A percentile compares a stretch with the other conserved stretches of the same genome.
These are phyloP conservation scores for Mactra quadrangularis DNA, from an alignment of 1,140 invertebrate species.

Conservation along the genomic window DNA sequence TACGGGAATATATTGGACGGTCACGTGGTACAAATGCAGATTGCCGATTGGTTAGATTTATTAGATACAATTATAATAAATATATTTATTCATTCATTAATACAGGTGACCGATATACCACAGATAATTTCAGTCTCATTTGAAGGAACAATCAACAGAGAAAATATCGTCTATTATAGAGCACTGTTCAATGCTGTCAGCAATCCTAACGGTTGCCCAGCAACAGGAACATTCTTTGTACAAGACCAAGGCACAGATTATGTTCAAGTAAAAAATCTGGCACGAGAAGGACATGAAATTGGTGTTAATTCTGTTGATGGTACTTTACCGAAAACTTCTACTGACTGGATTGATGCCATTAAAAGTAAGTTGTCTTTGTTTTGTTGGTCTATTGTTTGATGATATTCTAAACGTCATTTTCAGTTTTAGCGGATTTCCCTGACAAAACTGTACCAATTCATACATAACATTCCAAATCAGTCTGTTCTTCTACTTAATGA, in stretches of 20 bases:
- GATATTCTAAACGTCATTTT: background rate
- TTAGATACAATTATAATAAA: no score
- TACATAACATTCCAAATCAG: no score
- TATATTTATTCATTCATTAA: no score
- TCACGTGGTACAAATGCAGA: no score
- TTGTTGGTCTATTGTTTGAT: background rate
- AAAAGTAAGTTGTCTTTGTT: conserved; percentile 59
- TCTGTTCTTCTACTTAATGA: background rate
- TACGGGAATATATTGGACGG: no score
- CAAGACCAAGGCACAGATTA: conserved; percentile 92
- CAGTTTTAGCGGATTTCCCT: no score
- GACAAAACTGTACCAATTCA: no score
- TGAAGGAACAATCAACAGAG: conserved; percentile 29
- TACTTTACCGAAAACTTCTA: conserved; percentile 50
- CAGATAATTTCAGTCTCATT: conserved; percentile 53
- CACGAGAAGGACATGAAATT: conserved; percentile 94
- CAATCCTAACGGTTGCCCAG: conserved; percentile 93
- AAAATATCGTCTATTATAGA: conserved; percentile 26
- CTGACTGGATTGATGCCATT: conserved; percentile 63
- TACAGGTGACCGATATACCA: conserved; percentile 46
- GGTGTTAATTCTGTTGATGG: conserved; percentile 90
- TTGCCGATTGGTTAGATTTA: no score
- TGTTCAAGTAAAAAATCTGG: conserved; percentile 91
- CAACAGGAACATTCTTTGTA: conserved; percentile 91
- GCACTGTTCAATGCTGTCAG: conserved; percentile 85